A percentile compares a stretch with the other conserved stretches of the same genome.
Conservation (phyloP, 2,888 invertebrate genomes). For the Callosobruchus maculatus region DNA sequence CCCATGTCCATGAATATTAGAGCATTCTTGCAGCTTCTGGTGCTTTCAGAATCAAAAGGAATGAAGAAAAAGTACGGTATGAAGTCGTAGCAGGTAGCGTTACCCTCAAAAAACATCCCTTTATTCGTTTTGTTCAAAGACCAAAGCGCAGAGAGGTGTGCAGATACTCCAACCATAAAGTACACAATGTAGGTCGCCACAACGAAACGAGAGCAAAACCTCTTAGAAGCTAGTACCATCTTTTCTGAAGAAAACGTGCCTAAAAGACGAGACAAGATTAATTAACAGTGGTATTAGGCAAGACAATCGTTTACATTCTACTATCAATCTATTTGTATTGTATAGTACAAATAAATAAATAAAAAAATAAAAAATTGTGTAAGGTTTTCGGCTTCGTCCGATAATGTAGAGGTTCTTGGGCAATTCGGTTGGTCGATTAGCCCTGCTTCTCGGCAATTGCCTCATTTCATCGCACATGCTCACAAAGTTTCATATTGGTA, state of each 20-base stretch:
- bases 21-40: constrained; percentile 18
- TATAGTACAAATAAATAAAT: too few species aligned
- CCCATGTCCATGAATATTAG: constrained; percentile 25
- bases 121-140: constrained; percentile 15
- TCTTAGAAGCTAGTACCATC: neutral
- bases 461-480: too few species aligned
- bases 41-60: constrained; percentile 22
- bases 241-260: neutral
- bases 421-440: too few species aligned
- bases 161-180: constrained; percentile 24
- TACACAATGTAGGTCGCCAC: constrained; percentile 21
- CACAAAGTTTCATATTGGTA: too few species aligned
- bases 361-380: too few species aligned
- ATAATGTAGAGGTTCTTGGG: too few species aligned
- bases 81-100: constrained; percentile 23
- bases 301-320: too few species aligned
- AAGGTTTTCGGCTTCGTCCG: too few species aligned
- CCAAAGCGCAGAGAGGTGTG: constrained; percentile 21
- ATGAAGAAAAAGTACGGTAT: constrained; percentile 25
- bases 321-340: too few species aligned
- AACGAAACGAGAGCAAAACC: neutral
- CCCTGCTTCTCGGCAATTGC: too few species aligned
- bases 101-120: constrained; percentile 17
- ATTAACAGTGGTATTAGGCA: too few species aligned
- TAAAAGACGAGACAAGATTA: neutral